Percentiles rank a stretch among this genome's conserved stretches.
These are phyloP conservation scores for Antrozous pallidus DNA, from an alignment of 2,797 vertebrate species.

Conservation along the genomic window DNA sequence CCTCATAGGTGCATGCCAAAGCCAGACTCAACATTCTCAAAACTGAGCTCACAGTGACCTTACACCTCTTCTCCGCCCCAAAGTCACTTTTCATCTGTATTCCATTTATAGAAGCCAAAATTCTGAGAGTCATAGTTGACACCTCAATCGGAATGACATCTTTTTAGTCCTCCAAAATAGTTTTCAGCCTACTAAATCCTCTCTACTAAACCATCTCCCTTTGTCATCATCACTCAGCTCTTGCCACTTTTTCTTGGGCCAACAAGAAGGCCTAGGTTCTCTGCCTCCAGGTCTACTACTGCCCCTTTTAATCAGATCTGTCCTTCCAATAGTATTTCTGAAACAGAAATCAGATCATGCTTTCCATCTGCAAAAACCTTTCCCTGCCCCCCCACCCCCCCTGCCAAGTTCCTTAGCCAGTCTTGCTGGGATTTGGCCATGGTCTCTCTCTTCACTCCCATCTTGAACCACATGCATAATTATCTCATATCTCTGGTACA, in stretches of 20 bases:
- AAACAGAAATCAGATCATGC: neutral
- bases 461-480: accelerated
- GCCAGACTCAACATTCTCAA: neutral
- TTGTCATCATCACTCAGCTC: neutral
- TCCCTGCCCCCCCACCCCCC: neutral
- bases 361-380: neutral
- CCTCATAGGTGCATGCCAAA: neutral
- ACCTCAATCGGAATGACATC: neutral
- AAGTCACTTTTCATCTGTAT: neutral
- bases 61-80: neutral
- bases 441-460: neutral
- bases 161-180: neutral
- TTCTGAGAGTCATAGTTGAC: neutral
- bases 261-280: neutral
- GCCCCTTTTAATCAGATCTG: neutral
- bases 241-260: neutral
- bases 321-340: neutral
- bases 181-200: neutral
- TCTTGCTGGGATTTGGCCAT: neutral
- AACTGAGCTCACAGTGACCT: neutral
- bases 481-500: neutral
- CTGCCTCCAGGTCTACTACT: neutral
- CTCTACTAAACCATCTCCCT: neutral
- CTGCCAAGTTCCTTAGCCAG: neutral
- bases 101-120: neutral